Evolutionary conservation across 1,140 invertebrate species (phyloP).

Genomic region (Dendrolimus punctatus): DNA sequence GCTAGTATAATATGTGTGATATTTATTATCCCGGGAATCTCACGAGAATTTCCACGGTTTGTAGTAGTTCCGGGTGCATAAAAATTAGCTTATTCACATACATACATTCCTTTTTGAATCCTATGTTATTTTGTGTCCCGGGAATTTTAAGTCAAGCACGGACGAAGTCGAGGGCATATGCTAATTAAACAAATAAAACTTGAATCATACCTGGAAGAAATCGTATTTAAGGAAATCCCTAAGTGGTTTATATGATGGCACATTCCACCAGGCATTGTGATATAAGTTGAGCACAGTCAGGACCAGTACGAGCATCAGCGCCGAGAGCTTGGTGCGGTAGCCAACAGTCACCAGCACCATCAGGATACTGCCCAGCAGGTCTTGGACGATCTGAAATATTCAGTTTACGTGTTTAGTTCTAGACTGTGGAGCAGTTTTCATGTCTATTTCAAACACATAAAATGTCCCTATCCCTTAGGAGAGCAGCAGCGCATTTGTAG

Average conservation of each 20-base stretch:
- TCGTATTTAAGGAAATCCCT: slow-evolving; percentile 99
- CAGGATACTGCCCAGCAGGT: slow-evolving; percentile 93
- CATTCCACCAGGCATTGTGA: slow-evolving; percentile 98
- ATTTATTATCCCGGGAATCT: too few species aligned
- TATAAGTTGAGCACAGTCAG: slow-evolving; percentile 95
- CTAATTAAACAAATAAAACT: slow-evolving; percentile 4
- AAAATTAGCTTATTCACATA: too few species aligned
- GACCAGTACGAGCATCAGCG: slow-evolving; percentile 93
- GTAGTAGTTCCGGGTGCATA: too few species aligned
- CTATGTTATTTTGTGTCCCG: too few species aligned
- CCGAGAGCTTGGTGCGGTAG: slow-evolving; percentile 98
- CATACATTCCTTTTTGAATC: too few species aligned
- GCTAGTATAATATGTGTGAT: too few species aligned
- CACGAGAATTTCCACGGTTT: too few species aligned
- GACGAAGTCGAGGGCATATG: neutral
- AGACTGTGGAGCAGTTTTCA: neutral
- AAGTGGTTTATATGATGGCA: slow-evolving; percentile 94
- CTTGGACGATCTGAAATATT: slow-evolving; percentile 83
- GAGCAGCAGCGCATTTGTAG: too few species aligned
- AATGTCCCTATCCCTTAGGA: too few species aligned
- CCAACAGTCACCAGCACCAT: slow-evolving; percentile 98
- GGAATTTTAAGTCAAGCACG: too few species aligned
- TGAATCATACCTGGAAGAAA: slow-evolving; percentile 92
- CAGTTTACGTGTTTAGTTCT: neutral
- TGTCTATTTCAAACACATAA: too few species aligned